Percentiles rank a stretch among this genome's conserved stretches.
Evolutionary conservation across 2,888 invertebrate species (phyloP).

Genomic region (Autographa pulchrina): DNA sequence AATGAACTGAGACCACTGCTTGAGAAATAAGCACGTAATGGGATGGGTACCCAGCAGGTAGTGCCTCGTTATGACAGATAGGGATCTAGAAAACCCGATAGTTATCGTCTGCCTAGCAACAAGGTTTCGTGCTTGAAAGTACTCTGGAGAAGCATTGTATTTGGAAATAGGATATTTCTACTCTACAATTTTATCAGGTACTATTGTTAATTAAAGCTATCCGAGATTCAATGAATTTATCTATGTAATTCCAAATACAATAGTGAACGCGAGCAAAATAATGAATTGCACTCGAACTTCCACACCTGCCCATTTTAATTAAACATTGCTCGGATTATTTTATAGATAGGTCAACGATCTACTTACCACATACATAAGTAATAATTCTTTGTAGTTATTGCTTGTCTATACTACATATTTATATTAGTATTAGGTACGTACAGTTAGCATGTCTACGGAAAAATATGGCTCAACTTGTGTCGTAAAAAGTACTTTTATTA

Average conservation of each 20-base stretch:
- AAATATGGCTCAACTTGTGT: conserved; percentile 39
- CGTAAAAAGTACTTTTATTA: conserved; percentile 54
- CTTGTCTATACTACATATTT: not conserved
- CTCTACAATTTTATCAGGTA: conserved; percentile 6
- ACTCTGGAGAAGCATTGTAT: conserved; percentile 16
- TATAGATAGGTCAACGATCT: conserved; percentile 1
- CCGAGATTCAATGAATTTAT: not conserved
- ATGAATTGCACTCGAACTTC: conserved; percentile 11
- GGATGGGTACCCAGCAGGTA: conserved; percentile 41
- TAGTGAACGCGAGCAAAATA: conserved; percentile 8
- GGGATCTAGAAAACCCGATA: conserved; percentile 63
- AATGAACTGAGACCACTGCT: conserved; percentile 69
- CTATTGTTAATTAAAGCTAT: conserved; percentile 7
- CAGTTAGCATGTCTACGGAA: conserved; percentile 24
- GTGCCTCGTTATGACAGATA: conserved; percentile 47
- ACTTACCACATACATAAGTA: conserved; percentile 9
- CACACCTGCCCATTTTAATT: conserved; percentile 15
- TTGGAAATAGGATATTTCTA: not conserved
- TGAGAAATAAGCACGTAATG: conserved; percentile 66
- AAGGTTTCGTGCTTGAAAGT: conserved; percentile 30
- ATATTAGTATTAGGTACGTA: conserved; percentile 7
- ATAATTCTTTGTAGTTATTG: not conserved
- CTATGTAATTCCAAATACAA: not conserved
- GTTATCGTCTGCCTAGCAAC: conserved; percentile 34
- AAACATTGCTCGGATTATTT: conserved; percentile 8